phyloP scores from a whole-genome alignment of 2,113 vertebrate species.

The Hippocampus zosterae region DNA sequence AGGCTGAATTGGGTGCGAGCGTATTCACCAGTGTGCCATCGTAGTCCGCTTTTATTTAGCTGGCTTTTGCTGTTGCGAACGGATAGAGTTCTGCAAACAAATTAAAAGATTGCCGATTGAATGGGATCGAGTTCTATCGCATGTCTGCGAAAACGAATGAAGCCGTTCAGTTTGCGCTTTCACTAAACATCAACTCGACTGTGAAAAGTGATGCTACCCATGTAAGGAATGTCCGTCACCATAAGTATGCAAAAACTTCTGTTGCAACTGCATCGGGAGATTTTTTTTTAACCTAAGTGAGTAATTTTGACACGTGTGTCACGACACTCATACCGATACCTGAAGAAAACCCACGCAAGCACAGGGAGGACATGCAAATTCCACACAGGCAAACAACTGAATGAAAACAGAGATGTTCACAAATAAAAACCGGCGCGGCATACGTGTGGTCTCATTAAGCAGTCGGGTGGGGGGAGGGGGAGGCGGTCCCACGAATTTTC shows the following conservation, averaged over 20 bases:
- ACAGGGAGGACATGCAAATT: not conserved
- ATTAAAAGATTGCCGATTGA: not conserved
- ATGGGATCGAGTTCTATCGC: constrained; percentile 4
- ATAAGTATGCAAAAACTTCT: no score
- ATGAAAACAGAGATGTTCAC: not conserved
- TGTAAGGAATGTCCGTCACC: not conserved
- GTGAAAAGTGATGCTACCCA: not conserved
- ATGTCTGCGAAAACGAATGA: constrained; percentile 7
- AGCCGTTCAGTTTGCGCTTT: not conserved
- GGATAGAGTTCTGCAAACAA: not conserved
- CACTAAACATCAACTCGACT: not conserved
- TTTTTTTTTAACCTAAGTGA: no score
- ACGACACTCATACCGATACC: not conserved
- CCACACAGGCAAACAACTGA: no score
- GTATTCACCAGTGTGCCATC: not conserved
- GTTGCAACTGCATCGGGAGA: no score
- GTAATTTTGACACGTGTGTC: no score
- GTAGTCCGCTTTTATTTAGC: not conserved
- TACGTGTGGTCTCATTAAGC: not conserved
- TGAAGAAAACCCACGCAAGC: not conserved
- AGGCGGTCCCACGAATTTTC: not conserved
- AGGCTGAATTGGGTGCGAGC: not conserved
- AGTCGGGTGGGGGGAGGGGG: no score
- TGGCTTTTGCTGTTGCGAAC: not conserved
- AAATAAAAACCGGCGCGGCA: not conserved